A percentile compares a stretch with the other conserved stretches of the same genome.
Conservation (phyloP, 1,140 invertebrate genomes). For the Tetramorium alpestre region DNA sequence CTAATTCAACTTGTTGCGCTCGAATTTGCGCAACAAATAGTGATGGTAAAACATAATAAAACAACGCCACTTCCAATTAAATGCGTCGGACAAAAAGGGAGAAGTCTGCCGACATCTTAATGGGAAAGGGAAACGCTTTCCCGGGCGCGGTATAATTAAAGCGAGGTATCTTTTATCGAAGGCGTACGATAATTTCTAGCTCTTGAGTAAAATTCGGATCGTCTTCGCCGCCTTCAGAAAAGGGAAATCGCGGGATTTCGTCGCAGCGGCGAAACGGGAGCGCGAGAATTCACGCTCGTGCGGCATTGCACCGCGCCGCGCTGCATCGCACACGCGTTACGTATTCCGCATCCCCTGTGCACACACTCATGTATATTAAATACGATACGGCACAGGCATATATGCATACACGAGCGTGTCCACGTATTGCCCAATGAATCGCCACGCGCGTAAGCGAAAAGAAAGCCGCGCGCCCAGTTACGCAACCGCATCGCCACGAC, state of each 20-base stretch:
- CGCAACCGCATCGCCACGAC: slow-evolving; percentile 71
- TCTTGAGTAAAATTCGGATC: not conserved
- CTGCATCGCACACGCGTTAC: not conserved
- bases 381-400: not conserved
- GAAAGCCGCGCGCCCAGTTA: slow-evolving; percentile 79
- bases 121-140: not conserved
- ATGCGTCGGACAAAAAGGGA: not conserved
- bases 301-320: not conserved
- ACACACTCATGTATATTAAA: not conserved
- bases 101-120: not conserved
- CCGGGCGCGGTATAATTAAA: not conserved
- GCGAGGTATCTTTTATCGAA: not conserved
- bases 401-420: not conserved
- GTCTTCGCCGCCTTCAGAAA: not conserved
- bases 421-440: slow-evolving; percentile 79
- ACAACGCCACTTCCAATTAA: not conserved
- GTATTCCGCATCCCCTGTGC: not conserved
- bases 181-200: not conserved
- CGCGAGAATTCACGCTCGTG: slow-evolving; percentile 17
- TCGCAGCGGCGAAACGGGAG: not conserved
- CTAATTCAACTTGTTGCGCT: not conserved
- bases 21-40: slow-evolving; percentile 10
- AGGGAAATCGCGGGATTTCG: slow-evolving; percentile 21
- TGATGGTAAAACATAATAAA: not conserved
- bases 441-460: slow-evolving; percentile 77